Evolutionary conservation across 2,113 vertebrate genomes (phyloP).

Genomic region (Zingel zingel): DNA sequence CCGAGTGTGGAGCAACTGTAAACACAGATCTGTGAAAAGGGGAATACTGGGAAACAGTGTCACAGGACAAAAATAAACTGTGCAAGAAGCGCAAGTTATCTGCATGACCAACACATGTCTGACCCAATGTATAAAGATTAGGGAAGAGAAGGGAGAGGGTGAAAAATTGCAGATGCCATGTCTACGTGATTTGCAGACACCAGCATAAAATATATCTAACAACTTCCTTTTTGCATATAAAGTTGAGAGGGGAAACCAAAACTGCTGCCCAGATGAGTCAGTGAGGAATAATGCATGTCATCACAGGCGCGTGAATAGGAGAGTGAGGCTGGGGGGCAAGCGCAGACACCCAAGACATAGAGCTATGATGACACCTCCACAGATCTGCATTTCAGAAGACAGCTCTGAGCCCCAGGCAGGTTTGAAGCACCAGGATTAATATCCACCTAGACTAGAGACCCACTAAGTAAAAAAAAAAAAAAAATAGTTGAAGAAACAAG

Average conservation of each 20-base stretch:
- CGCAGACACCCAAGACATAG: constrained; percentile 74
- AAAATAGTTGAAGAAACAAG: not conserved
- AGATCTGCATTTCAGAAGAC: constrained; percentile 79
- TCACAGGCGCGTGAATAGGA: constrained; percentile 67
- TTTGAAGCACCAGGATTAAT: constrained; percentile 71
- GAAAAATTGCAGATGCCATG: constrained; percentile 32
- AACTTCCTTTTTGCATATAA: constrained; percentile 32
- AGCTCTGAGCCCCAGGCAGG: constrained; percentile 67
- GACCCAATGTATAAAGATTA: constrained; percentile 31
- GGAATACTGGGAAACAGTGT: constrained; percentile 58
- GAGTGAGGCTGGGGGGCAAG: constrained; percentile 71
- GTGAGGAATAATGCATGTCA: constrained; percentile 76
- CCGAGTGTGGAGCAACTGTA: constrained; percentile 41
- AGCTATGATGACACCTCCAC: constrained; percentile 77
- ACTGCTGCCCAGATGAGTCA: constrained; percentile 73
- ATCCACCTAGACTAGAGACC: constrained; percentile 60
- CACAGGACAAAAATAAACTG: constrained; percentile 47
- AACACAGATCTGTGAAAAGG: constrained; percentile 60
- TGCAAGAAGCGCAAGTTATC: constrained; percentile 27
- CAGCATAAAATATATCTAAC: constrained; percentile 50
- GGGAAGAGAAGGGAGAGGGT: not conserved
- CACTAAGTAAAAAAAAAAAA: constrained; percentile 30
- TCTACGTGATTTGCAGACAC: constrained; percentile 54
- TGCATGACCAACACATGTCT: constrained; percentile 58
- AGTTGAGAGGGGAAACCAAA: constrained; percentile 49